Percentiles rank a stretch among this genome's conserved stretches.
Evolutionary conservation across 1,140 invertebrate species (phyloP).

Genomic region (Papilio glaucus): DNA sequence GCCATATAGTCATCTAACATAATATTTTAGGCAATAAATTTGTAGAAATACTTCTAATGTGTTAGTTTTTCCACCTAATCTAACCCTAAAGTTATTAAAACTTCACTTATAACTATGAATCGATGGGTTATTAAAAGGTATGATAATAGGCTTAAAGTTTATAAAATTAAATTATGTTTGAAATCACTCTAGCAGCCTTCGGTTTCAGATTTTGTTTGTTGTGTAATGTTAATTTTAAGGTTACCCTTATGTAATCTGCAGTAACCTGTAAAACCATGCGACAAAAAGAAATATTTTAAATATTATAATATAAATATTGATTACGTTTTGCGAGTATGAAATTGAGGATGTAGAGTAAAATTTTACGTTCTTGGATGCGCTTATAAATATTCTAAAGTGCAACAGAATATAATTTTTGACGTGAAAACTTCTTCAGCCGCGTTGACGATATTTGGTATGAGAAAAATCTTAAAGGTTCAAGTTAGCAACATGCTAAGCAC

Average conservation of each 20-base stretch:
- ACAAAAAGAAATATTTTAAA: no score
- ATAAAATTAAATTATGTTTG: background rate
- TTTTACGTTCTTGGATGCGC: no score
- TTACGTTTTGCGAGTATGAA: no score
- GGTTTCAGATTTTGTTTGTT: background rate
- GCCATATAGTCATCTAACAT: background rate
- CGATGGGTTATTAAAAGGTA: constrained; percentile 29
- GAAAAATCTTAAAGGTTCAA: no score
- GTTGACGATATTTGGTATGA: no score
- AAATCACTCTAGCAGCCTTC: background rate
- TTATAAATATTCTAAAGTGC: no score
- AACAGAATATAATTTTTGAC: no score
- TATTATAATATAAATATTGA: no score
- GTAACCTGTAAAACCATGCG: background rate
- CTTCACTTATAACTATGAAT: constrained; percentile 27
- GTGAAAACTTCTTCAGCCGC: no score
- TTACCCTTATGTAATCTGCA: background rate
- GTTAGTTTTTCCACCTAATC: constrained; percentile 29
- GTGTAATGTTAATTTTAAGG: background rate
- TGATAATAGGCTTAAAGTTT: constrained; percentile 18
- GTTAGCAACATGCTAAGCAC: no score
- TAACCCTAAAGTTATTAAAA: constrained; percentile 12
- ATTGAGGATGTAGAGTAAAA: no score
- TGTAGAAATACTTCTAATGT: constrained; percentile 4
- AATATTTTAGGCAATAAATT: background rate